Evolutionary conservation across 2,797 vertebrate species (phyloP).

Genomic region (Astyanax mexicanus): DNA sequence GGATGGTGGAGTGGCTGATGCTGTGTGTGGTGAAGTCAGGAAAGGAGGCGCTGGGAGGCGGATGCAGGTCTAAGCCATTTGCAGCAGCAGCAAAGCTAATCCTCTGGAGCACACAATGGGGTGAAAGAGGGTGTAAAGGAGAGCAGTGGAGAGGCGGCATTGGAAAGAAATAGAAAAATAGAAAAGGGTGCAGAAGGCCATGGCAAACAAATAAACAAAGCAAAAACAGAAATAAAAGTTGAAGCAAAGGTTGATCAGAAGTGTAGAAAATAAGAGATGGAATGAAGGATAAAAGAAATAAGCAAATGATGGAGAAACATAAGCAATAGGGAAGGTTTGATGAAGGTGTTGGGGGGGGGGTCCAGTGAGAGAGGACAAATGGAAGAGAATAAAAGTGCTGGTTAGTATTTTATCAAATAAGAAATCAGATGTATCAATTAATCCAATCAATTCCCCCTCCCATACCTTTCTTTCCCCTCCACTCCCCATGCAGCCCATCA

Average conservation of each 20-base stretch:
- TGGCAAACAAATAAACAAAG: conserved; percentile 6
- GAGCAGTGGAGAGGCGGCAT: background rate
- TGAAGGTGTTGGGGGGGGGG: conserved; percentile 1
- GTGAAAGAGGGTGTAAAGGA: background rate
- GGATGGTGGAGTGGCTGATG: conserved; percentile 34
- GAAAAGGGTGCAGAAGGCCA: background rate
- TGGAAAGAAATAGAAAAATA: background rate
- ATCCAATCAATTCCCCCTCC: conserved; percentile 3
- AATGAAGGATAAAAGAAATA: background rate
- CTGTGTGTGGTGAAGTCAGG: conserved; percentile 28
- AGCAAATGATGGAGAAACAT: no score
- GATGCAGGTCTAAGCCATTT: conserved; percentile 67
- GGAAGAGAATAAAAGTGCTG: conserved; percentile 70
- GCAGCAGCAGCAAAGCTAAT: conserved; percentile 72
- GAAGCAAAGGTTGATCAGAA: background rate
- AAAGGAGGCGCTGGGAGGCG: conserved; percentile 65
- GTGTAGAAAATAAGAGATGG: background rate
- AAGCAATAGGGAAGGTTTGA: background rate
- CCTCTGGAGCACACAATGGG: conserved; percentile 54
- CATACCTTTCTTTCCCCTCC: background rate
- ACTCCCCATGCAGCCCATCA: conserved; percentile 55
- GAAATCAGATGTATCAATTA: conserved; percentile 44
- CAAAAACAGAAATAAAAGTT: background rate
- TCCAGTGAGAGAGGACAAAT: conserved; percentile 23
- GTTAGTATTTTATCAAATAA: conserved; percentile 70